Base-by-base conservation (phyloP, 2,797 vertebrate genomes). In the Aulostomus chinensis region DNA sequence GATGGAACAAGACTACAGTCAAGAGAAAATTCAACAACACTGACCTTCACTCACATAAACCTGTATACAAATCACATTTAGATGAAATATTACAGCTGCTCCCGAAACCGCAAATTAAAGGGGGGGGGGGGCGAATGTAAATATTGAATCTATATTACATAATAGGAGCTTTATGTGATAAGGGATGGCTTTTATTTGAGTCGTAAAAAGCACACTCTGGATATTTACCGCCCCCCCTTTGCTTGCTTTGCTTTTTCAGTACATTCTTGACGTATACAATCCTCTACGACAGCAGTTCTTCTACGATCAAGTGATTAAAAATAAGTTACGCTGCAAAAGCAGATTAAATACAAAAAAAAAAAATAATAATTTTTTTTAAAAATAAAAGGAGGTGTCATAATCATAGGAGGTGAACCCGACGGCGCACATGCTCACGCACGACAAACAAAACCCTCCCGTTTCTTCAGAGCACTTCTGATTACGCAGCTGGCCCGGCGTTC, bases 71-170 rank as follows among this genome's bases (percentile, higher is more conserved):
- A 72, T 55, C 28, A 80, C 53, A 80, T 33, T 60, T 43, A 38
- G 30, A 60, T 65, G 26, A 59, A 62, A 67, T 24, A 42, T 36
- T 57, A 43, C 41, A 43, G 54, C 58, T 18, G 14, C 56, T 57
- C 66, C 20, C 9, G 29, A 79, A 75, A 73, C 54, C 45, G 64
- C 58, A 67, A 75, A 80, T 69, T 32, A 78, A 72, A 75, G 29
- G n/a, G n/a, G 24, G 24, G 11, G 16, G 43, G 17, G 16, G 49
- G 31, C 9, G 35, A 26, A 35, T 25, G 45, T 25, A 86, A 90
- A 91, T 90, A 91, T 91, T 90, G 83, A 81, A 78, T 72, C 75
- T 78, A 74, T 74, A 78, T 86, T 77, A 87, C 63, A 85, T 82
- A 82, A 89, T 58, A 65, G 75, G 53, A 76, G 75, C 75, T 67